Evolutionary conservation across 1,140 invertebrate species (phyloP), one percentile per base, ranked within the genome.

Genomic region (Sitobion miscanthi): DNA sequence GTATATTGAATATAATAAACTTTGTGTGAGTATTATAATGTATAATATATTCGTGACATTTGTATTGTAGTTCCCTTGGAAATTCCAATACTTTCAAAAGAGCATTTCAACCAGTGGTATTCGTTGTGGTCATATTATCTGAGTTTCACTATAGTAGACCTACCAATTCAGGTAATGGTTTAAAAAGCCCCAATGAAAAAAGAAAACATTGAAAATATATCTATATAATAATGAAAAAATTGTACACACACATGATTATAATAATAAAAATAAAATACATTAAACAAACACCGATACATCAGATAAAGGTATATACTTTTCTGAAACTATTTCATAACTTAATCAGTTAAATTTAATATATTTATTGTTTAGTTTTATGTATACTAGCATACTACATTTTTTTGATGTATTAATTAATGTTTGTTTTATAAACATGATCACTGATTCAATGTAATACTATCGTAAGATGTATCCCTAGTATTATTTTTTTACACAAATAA

Each of bases 101-200:
- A 99, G 94, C 97, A 98, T 95, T 97, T 99, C 91, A 99, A 99
- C 95, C 97, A 98, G 91, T 99, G 98, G 98, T 99, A 99, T 95
- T 98, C 97, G 25, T 95, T 98, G 9, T 97, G 97, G 93, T 97
- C 98, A 0, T 99, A 98, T 95, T 99, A 98, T 94, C 95, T 98
- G 21, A 97, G 98, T n/a, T 97, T 98, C 89, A 97, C 98, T 38
- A 95, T 98, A 69, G 97, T 98, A 0, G 97, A 98, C 95, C 95
- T 98, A 94, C 98, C 98, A 7, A 97, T 98, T 93, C 98, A 99
- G 96, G 97, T 97, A 95, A 94, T 91, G 0, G 0, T 45, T 35
- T 88, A 7, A 88, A 9, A 88, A 85, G n/a, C 49, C 17, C n/a
- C 23, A 86, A 42, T 83, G 2, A 38, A 83, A n/a, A 69, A n/a